Percentiles rank a stretch among this genome's conserved stretches.
phyloP scores from a whole-genome alignment of 2,113 vertebrate genomes.

The Trachemys scripta region DNA sequence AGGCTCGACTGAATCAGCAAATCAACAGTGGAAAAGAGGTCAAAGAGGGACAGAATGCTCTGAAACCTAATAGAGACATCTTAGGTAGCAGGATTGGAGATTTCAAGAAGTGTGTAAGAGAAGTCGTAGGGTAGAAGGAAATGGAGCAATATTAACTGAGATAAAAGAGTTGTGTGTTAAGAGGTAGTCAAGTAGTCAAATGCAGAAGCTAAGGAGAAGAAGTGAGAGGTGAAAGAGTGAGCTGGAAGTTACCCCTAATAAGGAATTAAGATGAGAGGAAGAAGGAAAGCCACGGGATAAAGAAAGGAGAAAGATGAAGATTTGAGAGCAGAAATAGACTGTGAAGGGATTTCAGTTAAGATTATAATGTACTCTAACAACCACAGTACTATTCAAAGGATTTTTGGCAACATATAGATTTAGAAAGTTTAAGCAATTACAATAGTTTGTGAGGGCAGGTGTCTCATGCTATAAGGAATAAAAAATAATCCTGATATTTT shows the following conservation, averaged over 20 bases:
- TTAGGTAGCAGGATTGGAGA: neutral
- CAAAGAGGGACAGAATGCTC: neutral
- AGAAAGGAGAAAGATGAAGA: neutral
- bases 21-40: neutral
- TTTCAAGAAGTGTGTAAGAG: neutral
- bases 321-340: neutral
- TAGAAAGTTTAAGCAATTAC: neutral
- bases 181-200: neutral
- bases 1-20: neutral
- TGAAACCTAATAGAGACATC: neutral
- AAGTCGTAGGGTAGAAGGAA: neutral
- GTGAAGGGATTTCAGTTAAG: constrained; percentile 29
- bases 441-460: neutral
- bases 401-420: neutral
- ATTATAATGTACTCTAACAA: neutral
- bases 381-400: neutral
- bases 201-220: neutral
- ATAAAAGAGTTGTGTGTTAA: neutral
- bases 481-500: neutral
- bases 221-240: neutral
- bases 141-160: neutral
- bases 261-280: constrained; percentile 13
- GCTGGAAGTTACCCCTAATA: neutral
- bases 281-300: neutral
- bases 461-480: neutral